Evolutionary conservation across 2,113 vertebrate species (phyloP), one percentile per base, ranked within the genome.

Genomic region (Gymnobelideus leadbeateri): DNA sequence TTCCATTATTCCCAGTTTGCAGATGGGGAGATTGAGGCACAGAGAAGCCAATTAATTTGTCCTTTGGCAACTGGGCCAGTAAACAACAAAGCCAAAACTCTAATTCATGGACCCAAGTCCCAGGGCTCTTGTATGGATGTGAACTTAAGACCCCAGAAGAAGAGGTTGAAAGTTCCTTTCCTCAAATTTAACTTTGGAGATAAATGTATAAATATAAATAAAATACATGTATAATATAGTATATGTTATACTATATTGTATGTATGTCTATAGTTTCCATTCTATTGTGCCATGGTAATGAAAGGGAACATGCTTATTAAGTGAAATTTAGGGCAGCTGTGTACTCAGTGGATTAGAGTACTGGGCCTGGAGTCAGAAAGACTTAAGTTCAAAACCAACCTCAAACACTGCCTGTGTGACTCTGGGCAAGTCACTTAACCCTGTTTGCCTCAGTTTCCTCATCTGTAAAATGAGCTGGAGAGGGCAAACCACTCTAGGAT

Each of bases 11-110:
- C n/a, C n/a, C 19, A 84, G n/a, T 84, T 84, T 43, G 68, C 19
- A 84, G 8, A 95, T 91, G 49, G 93, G 51, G 92, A 93, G 92
- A 55, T 23, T 50, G 54, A 61, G 23, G 68, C 0, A 28, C 61
- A 53, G 57, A 84, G 51, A 96, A 91, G 49, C 25, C 47, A 91
- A 84, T 37, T 90, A 50, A 28, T 92, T 90, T 95, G 14, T 54
- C 53, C 91, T 9, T 92, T 84, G 53, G 89, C 46, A 25, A 77
- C 25, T 7, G 92, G 47, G 37, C 21, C n/a, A 91, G 24, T 92
- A 94, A 94, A 51, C 57, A 84, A 57, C 2, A 68, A 91, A 92
- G 24, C 28, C 31, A 55, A 89, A 92, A 93, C 49, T 97, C 92
- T 90, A 92, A 57, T 93, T 95, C 90, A 2, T 84, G 68, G 37